Evolutionary conservation across 2,113 vertebrate genomes (phyloP).

Genomic region (Equus quagga): DNA sequence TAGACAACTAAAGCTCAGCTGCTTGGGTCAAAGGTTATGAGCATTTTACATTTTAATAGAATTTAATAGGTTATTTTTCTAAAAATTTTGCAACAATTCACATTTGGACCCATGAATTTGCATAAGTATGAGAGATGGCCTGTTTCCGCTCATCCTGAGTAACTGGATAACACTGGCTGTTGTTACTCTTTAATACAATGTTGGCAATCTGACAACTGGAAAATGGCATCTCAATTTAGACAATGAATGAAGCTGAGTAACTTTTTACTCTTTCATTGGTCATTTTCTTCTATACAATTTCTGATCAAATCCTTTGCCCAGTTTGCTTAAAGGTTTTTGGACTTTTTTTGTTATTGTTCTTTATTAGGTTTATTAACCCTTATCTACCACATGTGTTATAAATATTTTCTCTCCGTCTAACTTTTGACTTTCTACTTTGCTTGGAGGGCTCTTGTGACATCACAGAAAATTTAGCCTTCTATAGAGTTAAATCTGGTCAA

Average conservation of each 20-base stretch:
- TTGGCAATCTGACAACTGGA: neutral
- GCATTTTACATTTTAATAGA: neutral
- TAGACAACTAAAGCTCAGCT: neutral
- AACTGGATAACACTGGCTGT: neutral
- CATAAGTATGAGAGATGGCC: neutral
- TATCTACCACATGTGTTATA: neutral
- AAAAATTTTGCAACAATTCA: neutral
- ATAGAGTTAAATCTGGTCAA: neutral
- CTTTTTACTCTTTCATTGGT: neutral
- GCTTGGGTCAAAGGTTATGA: slow-evolving; percentile 24
- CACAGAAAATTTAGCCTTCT: slow-evolving; percentile 36
- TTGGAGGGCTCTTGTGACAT: neutral
- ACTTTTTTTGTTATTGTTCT: neutral
- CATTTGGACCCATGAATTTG: neutral
- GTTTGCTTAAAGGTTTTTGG: neutral
- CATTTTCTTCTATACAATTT: slow-evolving; percentile 4
- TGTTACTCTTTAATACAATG: neutral
- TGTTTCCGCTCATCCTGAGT: neutral
- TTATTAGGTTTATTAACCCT: slow-evolving; percentile 1
- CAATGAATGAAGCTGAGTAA: neutral
- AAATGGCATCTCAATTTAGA: neutral
- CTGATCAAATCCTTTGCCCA: neutral
- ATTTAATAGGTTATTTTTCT: neutral
- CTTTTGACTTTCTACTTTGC: slow-evolving; percentile 3
- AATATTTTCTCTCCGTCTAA: slow-evolving; percentile 19